These are phyloP conservation scores for Pachymerium ferrugineum DNA, from an alignment of 2,888 invertebrate genomes.

Conservation along the genomic window DNA sequence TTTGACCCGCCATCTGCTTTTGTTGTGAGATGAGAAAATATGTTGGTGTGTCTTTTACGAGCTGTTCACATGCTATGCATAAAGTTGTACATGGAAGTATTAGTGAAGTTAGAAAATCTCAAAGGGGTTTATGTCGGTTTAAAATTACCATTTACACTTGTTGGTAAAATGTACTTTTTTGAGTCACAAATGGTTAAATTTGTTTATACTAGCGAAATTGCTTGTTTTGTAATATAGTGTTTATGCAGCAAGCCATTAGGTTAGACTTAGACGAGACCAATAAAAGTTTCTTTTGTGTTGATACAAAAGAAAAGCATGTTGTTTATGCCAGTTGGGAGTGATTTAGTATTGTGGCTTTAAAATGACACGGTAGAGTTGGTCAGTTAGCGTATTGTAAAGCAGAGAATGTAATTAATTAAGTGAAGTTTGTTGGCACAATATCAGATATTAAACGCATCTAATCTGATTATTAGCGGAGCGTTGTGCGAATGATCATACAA, in stretches of 20 bases:
- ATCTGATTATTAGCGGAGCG: slow-evolving; percentile 6
- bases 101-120: background rate
- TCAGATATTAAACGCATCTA: slow-evolving; percentile 18
- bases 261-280: too few relatives aligned
- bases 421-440: slow-evolving; percentile 18
- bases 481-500: slow-evolving; percentile 10
- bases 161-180: too few relatives aligned
- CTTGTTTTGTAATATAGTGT: too few relatives aligned
- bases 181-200: too few relatives aligned
- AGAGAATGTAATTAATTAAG: slow-evolving; percentile 9
- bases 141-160: too few relatives aligned
- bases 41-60: background rate
- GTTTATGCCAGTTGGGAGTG: background rate
- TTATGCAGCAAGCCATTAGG: too few relatives aligned
- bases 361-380: background rate
- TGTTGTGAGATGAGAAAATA: too few relatives aligned
- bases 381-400: slow-evolving; percentile 18
- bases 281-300: too few relatives aligned
- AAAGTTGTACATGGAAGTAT: background rate
- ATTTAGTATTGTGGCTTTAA: background rate
- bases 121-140: background rate
- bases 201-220: too few relatives aligned
- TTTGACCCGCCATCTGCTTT: background rate
- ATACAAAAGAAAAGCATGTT: background rate
- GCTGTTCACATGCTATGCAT: background rate